A percentile compares a stretch with the other conserved stretches of the same genome.
phyloP scores from a whole-genome alignment of 2,888 invertebrate genomes.

The Protophormia terraenovae region DNA sequence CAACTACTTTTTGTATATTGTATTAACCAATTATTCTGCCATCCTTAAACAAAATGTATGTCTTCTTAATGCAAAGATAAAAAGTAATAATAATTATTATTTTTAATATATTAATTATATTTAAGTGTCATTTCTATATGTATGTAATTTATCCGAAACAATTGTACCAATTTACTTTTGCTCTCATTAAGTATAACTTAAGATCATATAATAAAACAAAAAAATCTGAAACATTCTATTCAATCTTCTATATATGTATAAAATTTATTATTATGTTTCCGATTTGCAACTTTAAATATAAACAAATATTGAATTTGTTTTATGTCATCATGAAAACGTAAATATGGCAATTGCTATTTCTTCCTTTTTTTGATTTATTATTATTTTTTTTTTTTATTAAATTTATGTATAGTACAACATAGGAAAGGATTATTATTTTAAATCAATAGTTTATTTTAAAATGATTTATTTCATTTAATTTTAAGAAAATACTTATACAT shows the following conservation, averaged over 20 bases:
- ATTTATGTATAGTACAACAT: constrained; percentile 14
- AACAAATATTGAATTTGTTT: neutral
- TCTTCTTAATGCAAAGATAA: constrained; percentile 14
- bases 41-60: constrained; percentile 43
- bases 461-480: neutral
- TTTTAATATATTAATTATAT: constrained; percentile 5
- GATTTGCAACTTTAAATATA: neutral
- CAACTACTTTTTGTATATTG: constrained; percentile 16
- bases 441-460: neutral
- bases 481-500: neutral
- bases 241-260: neutral
- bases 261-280: neutral
- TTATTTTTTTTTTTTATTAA: neutral
- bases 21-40: constrained; percentile 47
- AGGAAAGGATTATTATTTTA: constrained; percentile 1
- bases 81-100: constrained; percentile 4
- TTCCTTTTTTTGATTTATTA: neutral
- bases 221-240: neutral
- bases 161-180: neutral
- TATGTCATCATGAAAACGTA: neutral
- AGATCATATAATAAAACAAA: constrained; percentile 17
- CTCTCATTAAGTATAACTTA: constrained; percentile 9
- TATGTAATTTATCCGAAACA: neutral
- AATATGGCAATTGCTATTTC: neutral
- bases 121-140: constrained; percentile 14